Percentiles rank a stretch among this genome's conserved stretches.
phyloP scores from a whole-genome alignment of 2,113 vertebrate genomes.

The Ailurus styani region DNA sequence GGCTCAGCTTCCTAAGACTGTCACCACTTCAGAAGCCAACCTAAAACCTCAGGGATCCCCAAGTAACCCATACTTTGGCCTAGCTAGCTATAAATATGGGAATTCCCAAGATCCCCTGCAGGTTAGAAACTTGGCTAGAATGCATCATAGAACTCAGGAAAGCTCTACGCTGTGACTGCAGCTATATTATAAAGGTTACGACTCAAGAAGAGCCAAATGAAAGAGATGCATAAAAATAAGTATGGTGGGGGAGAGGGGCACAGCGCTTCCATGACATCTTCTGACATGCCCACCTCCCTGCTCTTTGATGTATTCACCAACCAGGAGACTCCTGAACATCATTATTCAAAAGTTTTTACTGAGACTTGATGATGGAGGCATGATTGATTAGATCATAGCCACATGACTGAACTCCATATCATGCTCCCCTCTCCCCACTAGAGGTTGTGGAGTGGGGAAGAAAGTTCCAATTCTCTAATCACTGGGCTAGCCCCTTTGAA shows the following conservation, averaged over 20 bases:
- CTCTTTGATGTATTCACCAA: neutral
- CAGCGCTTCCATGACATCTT: neutral
- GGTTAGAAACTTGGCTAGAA: neutral
- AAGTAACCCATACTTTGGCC: neutral
- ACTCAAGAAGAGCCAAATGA: neutral
- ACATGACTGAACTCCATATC: neutral
- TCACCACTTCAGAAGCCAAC: neutral
- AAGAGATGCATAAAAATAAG: neutral
- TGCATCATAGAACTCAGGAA: neutral
- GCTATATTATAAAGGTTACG: neutral
- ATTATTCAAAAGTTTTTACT: neutral
- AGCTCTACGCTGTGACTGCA: neutral
- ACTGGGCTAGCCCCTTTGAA: neutral
- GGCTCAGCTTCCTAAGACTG: neutral
- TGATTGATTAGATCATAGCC: neutral
- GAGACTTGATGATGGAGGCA: neutral
- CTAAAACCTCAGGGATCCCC: neutral
- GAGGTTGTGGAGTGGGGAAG: neutral
- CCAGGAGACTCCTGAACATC: neutral
- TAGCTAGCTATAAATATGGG: neutral
- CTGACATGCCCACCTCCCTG: neutral
- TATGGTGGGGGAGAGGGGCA: neutral
- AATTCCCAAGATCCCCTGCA: fast-evolving
- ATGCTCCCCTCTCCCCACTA: neutral
- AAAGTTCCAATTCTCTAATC: neutral